Conservation (phyloP, 2,113 vertebrate species). For the Heterochromis multidens region DNA sequence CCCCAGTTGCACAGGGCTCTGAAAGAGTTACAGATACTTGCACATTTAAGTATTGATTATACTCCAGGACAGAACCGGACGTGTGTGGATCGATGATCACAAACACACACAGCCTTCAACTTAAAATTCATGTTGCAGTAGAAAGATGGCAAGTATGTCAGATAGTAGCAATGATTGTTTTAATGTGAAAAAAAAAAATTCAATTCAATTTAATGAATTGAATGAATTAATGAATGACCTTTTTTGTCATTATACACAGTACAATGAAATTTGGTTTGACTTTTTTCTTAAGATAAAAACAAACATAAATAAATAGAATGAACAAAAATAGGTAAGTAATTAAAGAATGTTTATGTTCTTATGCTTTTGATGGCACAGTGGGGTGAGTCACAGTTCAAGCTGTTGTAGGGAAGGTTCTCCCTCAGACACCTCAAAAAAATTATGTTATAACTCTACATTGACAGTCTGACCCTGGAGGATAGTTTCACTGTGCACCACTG, state of each 20-base stretch:
- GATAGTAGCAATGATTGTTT: not conserved
- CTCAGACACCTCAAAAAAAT: not conserved
- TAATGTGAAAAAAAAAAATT: not conserved
- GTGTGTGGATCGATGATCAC: not conserved
- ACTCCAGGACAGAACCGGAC: not conserved
- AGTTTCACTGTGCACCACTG: not conserved
- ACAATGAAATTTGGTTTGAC: rapidly evolving
- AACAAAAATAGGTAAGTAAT: not conserved
- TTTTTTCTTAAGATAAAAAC: not conserved
- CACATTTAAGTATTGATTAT: not conserved
- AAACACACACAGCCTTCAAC: not conserved
- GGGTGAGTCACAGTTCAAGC: not conserved
- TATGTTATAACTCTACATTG: not conserved
- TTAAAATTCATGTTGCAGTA: not conserved
- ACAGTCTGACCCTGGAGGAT: not conserved
- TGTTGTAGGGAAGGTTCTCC: not conserved
- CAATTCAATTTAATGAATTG: no score
- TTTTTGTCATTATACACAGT: not conserved
- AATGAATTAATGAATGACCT: not conserved
- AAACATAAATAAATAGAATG: not conserved
- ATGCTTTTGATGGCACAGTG: no score
- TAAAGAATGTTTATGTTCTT: not conserved
- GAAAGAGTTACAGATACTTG: not conserved
- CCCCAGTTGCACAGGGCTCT: not conserved
- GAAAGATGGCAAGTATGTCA: not conserved